Evolutionary conservation across 2,888 invertebrate genomes (phyloP).

Genomic region (Hyles lineata): DNA sequence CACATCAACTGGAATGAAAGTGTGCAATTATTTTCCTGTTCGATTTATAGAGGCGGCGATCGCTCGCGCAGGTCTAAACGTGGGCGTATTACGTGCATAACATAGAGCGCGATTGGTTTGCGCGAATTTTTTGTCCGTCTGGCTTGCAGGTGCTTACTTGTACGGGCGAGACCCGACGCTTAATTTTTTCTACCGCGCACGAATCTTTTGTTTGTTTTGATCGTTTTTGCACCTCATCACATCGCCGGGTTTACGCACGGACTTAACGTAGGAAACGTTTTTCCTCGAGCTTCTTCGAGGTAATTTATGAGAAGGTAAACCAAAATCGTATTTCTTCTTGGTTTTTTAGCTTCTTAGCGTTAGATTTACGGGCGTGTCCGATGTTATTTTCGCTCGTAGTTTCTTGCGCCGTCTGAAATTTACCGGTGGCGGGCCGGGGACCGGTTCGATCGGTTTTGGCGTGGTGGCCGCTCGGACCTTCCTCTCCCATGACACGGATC

Average conservation of each 20-base stretch:
- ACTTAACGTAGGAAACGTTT: constrained; percentile 40
- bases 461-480: constrained; percentile 28
- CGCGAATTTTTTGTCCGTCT: constrained; percentile 75
- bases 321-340: constrained; percentile 33
- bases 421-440: constrained; percentile 34
- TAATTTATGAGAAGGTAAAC: constrained; percentile 42
- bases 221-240: constrained; percentile 60
- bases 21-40: constrained; percentile 57
- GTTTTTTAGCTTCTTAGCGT: constrained; percentile 9
- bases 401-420: constrained; percentile 19
- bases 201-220: constrained; percentile 66
- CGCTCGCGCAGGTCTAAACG: constrained; percentile 21
- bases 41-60: constrained; percentile 44
- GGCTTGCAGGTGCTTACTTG: constrained; percentile 73
- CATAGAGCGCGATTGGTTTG: constrained; percentile 49
- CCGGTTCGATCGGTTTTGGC: constrained; percentile 38
- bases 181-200: constrained; percentile 65
- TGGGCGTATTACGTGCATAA: constrained; percentile 21
- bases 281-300: constrained; percentile 37
- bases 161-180: constrained; percentile 53
- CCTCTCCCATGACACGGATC: constrained; percentile 50
- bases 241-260: constrained; percentile 40
- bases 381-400: constrained; percentile 13
- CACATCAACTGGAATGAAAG: constrained; percentile 48
- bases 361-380: background rate